Percentiles rank a stretch among this genome's conserved stretches.
Evolutionary conservation across 1,140 invertebrate genomes (phyloP).

Genomic region (Diabrotica virgifera): DNA sequence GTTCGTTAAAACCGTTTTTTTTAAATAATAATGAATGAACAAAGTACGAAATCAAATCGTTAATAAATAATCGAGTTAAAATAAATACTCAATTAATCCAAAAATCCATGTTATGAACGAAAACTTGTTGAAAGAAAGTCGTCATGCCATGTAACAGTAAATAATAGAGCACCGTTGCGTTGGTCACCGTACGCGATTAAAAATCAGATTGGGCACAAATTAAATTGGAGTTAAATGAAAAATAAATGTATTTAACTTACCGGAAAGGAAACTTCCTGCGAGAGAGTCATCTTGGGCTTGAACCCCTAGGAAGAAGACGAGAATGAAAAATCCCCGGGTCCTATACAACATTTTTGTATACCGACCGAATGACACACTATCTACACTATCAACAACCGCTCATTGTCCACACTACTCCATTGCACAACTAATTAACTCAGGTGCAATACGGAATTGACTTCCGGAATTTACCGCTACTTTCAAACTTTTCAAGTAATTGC

Average conservation of each 20-base stretch:
- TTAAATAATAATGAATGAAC: too few relatives aligned
- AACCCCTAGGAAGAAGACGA: slow-evolving; percentile 32
- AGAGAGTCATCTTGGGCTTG: slow-evolving; percentile 69
- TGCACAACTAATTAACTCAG: slow-evolving; percentile 29
- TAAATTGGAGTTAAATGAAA: too few relatives aligned
- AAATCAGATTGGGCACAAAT: too few relatives aligned
- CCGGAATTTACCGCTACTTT: slow-evolving; percentile 44
- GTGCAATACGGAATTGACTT: slow-evolving; percentile 41
- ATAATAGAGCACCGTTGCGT: slow-evolving; percentile 31
- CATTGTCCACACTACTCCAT: slow-evolving; percentile 38
- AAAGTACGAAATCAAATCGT: too few relatives aligned
- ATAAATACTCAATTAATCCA: too few relatives aligned
- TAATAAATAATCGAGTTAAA: too few relatives aligned
- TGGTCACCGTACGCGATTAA: slow-evolving; percentile 12
- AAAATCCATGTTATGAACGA: too few relatives aligned
- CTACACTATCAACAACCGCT: slow-evolving; percentile 35
- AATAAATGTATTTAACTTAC: slow-evolving; percentile 48
- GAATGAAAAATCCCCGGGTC: slow-evolving; percentile 29
- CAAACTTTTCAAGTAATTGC: slow-evolving; percentile 24
- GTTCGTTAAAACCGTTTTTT: too few relatives aligned
- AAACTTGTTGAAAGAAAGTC: slow-evolving; percentile 2
- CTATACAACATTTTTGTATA: slow-evolving; percentile 31
- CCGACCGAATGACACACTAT: slow-evolving; percentile 28
- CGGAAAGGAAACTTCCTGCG: slow-evolving; percentile 73
- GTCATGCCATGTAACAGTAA: slow-evolving; percentile 30